Base-by-base conservation (phyloP, 2,113 vertebrate genomes). In the Mustela lutreola region DNA sequence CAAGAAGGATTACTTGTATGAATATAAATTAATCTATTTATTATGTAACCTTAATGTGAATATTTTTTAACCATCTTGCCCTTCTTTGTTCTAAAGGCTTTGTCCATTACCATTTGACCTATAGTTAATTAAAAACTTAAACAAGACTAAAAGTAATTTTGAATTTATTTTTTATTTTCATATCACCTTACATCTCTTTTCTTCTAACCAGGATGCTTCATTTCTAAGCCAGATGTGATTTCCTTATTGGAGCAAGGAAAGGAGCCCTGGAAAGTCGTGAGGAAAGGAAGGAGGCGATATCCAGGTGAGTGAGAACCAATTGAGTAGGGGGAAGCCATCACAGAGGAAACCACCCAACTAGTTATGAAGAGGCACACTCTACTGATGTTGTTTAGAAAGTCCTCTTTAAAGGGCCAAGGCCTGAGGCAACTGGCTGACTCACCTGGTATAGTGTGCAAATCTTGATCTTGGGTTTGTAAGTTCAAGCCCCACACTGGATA, bases 141-240 rank as follows among this genome's bases (percentile, higher is more conserved):
- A 73, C 42, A 89, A 73, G 33, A 75, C n/a, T 90, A 28, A 97
- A 96, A 79, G 70, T 91, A 84, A 94, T 39, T 96, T 88, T 94
- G 18, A 96, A 90, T 76, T 48, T 48, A 28, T 81, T 73, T 79
- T 94, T 87, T 60, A 70, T 91, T 94, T 94, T 22, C 24, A 7
- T 50, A 11, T 96, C 4, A 65, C 65, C 26, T 76, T 81, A 22
- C 45, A 26, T 95, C 75, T 93, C 39, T 93, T 97, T 95, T 48
- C 31, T 88, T 92, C 24, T 97, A 86, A 97, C 0, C 81, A 96
- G 98, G 97, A 42, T 81, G 58, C 78, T 96, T 98, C 75, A 83
- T 97, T 96, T 97, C 97, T 94, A 98, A 98, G 90, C 98, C 98
- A 95, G 97, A 96, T 87, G 92, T 98, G 79, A 98, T 98, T 95